Evolutionary conservation across 1,140 invertebrate species (phyloP), one percentile per base, ranked within the genome.

Genomic region (Halictus rubicundus): DNA sequence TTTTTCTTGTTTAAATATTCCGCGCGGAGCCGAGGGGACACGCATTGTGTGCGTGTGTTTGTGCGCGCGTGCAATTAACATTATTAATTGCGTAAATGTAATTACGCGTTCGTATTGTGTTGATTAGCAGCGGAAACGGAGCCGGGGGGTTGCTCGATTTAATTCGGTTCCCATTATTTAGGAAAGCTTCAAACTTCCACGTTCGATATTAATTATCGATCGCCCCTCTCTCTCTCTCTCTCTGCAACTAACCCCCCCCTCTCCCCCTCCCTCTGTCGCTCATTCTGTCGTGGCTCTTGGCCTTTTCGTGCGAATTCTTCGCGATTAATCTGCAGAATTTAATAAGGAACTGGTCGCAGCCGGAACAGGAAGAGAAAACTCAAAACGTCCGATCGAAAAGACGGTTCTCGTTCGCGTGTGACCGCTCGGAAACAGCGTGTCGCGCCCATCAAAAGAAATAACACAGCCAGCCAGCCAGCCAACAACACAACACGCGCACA

Each of bases 141-240:
- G 19, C 5, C 14, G 27, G 37, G 21, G 46, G 74, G n/a, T 32
- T 27, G 19, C 49, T 61, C 8, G 21, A 60, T 77, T 77, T 61
- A 59, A 77, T 77, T 77, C 57, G 42, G 49, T 39, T 52, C 27
- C 75, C 42, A n/a, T 70, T 61, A 49, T 70, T 77, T 70, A 77
- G 57, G 42, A 77, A 52, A 61, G 42, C 42, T 70, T 70, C 42
- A 61, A 77, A 77, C 57, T 77, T 77, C n/a, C 66, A 52, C 39
- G 25, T 7, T 52, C 57, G 39, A 77, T 49, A 77, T 77, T 70
- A 70, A 77, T 77, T 75, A 68, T 69, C 68, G 32, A 27, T 65
- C 61, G 49, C 52, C 52, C 52, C 42, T 8, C 57, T 25, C 39
- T 52, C 49, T 39, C 39, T 63, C 42, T 7, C 39, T 37, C 65